Conservation (phyloP, 2,888 invertebrate genomes). For the Erebia ligea region DNA sequence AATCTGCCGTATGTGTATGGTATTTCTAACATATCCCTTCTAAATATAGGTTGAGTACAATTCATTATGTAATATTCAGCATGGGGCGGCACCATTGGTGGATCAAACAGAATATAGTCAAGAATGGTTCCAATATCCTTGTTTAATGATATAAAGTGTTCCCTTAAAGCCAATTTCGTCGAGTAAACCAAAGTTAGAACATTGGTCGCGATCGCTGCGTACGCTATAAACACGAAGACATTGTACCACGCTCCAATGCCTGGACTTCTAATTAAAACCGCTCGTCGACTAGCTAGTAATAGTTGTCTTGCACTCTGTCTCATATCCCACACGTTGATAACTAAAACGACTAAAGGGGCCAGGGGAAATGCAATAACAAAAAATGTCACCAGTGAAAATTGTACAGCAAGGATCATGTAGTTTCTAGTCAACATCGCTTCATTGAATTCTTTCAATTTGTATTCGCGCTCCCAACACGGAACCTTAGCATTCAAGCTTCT, state of each 20-base stretch:
- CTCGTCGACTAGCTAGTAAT: constrained; percentile 39
- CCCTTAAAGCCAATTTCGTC: too few species aligned
- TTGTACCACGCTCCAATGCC: constrained; percentile 41
- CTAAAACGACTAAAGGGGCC: constrained; percentile 85
- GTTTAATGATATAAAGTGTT: too few species aligned
- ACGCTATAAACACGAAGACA: constrained; percentile 28
- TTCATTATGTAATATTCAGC: too few species aligned
- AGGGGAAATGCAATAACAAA: constrained; percentile 76
- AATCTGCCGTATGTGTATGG: too few species aligned
- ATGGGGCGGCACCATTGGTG: too few species aligned
- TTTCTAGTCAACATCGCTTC: constrained; percentile 49
- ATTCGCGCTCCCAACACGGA: constrained; percentile 32
- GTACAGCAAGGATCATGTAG: constrained; percentile 30
- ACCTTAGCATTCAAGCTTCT: background rate
- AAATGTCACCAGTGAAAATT: constrained; percentile 62
- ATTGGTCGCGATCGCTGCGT: constrained; percentile 28
- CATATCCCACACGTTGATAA: constrained; percentile 79
- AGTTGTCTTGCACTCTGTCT: constrained; percentile 37
- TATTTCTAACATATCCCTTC: too few species aligned
- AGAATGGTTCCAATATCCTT: too few species aligned
- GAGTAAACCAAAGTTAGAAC: background rate
- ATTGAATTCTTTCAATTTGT: constrained; percentile 49
- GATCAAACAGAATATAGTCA: too few species aligned
- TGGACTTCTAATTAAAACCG: constrained; percentile 37
- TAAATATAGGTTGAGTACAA: too few species aligned